Evolutionary conservation across 2,797 vertebrate species (phyloP).

Genomic region (Tiaroga cobitis): DNA sequence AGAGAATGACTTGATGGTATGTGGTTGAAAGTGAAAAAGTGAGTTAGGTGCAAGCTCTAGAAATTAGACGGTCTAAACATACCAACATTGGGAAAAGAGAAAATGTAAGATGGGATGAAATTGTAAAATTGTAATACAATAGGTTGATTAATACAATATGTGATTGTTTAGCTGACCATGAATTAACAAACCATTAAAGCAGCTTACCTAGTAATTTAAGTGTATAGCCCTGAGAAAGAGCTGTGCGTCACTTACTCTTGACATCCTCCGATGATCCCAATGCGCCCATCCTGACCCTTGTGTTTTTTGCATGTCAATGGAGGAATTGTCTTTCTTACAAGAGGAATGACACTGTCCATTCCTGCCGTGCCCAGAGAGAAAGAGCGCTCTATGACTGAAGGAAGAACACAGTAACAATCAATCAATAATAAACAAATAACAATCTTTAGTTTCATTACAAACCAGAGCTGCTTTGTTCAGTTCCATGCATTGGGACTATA

Average conservation of each 20-base stretch:
- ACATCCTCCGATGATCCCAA: constrained; percentile 94
- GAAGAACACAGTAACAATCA: background rate
- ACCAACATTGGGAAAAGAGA: background rate
- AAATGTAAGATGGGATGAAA: background rate
- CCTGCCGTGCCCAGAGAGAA: constrained; percentile 79
- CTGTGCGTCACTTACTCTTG: constrained; percentile 85
- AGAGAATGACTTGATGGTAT: background rate
- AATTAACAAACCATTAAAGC: background rate
- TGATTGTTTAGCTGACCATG: background rate
- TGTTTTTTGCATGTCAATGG: constrained; percentile 87
- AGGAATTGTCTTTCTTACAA: constrained; percentile 89
- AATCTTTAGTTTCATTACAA: background rate
- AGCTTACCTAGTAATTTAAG: background rate
- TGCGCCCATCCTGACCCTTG: constrained; percentile 95
- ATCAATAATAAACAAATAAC: background rate
- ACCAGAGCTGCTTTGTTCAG: background rate
- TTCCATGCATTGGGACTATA: background rate
- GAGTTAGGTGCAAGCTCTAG: background rate
- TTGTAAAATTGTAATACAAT: too few relatives aligned
- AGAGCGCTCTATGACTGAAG: constrained; percentile 85
- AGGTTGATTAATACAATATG: background rate
- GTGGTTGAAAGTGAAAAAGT: background rate
- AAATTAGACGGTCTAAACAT: background rate
- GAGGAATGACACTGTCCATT: constrained; percentile 86
- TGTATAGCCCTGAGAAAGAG: background rate